phyloP scores from a whole-genome alignment of 1,140 invertebrate genomes.

The Drosophila tani region DNA sequence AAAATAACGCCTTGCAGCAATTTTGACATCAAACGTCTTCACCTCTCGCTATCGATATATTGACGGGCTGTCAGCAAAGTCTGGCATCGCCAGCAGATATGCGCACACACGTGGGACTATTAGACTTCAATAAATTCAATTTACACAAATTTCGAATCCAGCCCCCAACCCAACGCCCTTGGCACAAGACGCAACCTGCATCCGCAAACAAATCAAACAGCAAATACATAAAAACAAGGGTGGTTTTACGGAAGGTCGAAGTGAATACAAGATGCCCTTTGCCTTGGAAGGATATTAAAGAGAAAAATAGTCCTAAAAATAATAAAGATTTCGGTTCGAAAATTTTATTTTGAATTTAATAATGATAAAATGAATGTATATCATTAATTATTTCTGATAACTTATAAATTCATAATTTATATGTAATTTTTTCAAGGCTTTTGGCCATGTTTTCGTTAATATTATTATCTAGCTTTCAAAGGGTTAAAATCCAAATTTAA shows the following conservation, averaged over 20 bases:
- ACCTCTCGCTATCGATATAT: slow-evolving; percentile 47
- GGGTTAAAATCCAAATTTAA: background rate
- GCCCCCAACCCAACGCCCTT: slow-evolving; percentile 57
- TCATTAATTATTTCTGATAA: too few relatives aligned
- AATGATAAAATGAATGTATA: background rate
- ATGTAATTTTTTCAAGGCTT: too few relatives aligned
- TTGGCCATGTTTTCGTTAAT: background rate
- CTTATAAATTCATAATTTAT: too few relatives aligned
- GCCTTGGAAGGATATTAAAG: too few relatives aligned
- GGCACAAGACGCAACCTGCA: slow-evolving; percentile 76
- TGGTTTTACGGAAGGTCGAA: background rate
- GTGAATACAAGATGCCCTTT: slow-evolving; percentile 13
- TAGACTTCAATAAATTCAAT: slow-evolving; percentile 84
- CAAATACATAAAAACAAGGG: slow-evolving; percentile 53
- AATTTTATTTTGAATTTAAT: background rate
- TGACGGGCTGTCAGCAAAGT: slow-evolving; percentile 59
- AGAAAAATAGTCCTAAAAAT: too few relatives aligned
- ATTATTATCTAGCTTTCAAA: background rate
- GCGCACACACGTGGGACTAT: slow-evolving; percentile 71
- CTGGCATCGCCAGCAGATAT: slow-evolving; percentile 57
- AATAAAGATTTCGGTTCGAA: background rate
- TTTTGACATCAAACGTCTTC: slow-evolving; percentile 82
- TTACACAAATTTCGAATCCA: slow-evolving; percentile 81
- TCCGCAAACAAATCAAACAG: slow-evolving; percentile 77
- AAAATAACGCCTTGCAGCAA: slow-evolving; percentile 73